Evolutionary conservation across 2,113 vertebrate genomes (phyloP), one percentile per base, ranked within the genome.

Genomic region (Rhea americana): DNA sequence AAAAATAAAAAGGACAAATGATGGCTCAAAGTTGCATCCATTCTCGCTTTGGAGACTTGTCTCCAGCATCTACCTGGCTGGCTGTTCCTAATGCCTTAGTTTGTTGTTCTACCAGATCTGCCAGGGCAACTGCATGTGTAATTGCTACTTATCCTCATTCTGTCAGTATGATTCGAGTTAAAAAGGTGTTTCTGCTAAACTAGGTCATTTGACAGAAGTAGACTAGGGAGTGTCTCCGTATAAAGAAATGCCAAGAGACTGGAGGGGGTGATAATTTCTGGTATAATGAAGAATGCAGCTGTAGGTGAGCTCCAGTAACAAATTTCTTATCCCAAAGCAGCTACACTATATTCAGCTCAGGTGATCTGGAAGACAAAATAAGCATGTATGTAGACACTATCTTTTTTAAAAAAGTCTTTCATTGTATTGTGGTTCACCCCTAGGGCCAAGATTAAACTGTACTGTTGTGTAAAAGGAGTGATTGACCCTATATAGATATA

Each of bases 141-240:
- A 91, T 58, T 92, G 82, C 78, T 89, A 11, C 58, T 87, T 89
- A 87, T 10, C 30, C 82, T 53, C 35, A 89, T 91, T 95, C 78
- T 93, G 87, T 85, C 95, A 93, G 7, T 58, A 67, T 73, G 19
- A 76, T 91, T 79, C 82, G 62, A 89, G 63, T 45, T 72, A 45
- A 85, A 85, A 91, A 91, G 53, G 50, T 85, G 26, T 80, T 89
- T 89, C 67, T 73, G 48, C 39, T 70, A 62, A 89, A 92, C 28
- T 70, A 82, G 79, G 79, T 72, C 75, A 85, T 55, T 67, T 82
- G 71, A 77, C 28, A 82, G 70, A 89, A 80, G 25, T 0, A 0
- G 22, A n/a, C 19, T 45, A 66, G 13, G 62, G 67, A 73, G 67
- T 0, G 0, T 30, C 51, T 82, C 5, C 41, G 19, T 0, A 0